A percentile compares a stretch with the other conserved stretches of the same genome.
Evolutionary conservation across 2,113 vertebrate species (phyloP).

Genomic region (Pagrus major): DNA sequence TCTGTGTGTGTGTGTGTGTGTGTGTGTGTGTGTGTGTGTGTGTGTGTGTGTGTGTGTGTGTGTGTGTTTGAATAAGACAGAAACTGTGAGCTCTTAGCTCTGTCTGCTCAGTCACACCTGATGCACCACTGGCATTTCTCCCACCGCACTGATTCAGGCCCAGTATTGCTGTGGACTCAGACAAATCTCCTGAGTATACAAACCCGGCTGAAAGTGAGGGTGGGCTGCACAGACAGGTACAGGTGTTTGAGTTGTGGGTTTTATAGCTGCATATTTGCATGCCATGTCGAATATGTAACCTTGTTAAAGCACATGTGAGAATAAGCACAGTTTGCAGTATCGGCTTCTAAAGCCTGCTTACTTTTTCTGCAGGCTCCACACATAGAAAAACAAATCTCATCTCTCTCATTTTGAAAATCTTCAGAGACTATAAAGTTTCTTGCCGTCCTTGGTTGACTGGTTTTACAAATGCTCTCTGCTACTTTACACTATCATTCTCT

Average conservation of each 20-base stretch:
- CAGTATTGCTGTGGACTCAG: background rate
- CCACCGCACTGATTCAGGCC: background rate
- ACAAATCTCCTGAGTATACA: background rate
- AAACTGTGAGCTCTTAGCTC: background rate
- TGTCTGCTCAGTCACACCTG: background rate
- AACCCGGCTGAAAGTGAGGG: background rate
- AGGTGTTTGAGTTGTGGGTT: background rate
- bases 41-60: background rate
- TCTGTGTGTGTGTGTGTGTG: background rate
- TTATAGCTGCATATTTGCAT: background rate
- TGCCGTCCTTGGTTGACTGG: background rate
- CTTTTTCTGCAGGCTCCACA: background rate
- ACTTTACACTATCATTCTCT: constrained; percentile 3
- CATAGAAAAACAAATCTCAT: background rate
- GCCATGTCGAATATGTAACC: background rate
- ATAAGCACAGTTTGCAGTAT: background rate
- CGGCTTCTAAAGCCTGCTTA: background rate
- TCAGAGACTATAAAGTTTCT: background rate
- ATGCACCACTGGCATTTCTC: background rate
- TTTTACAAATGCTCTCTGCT: constrained; percentile 43
- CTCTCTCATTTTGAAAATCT: constrained; percentile 10
- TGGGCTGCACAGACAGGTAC: background rate
- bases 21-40: background rate
- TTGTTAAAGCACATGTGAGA: background rate
- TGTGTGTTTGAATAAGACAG: background rate